These are phyloP conservation scores for Chaetophractus vellerosus DNA, from an alignment of 2,797 vertebrate genomes.

Conservation along the genomic window DNA sequence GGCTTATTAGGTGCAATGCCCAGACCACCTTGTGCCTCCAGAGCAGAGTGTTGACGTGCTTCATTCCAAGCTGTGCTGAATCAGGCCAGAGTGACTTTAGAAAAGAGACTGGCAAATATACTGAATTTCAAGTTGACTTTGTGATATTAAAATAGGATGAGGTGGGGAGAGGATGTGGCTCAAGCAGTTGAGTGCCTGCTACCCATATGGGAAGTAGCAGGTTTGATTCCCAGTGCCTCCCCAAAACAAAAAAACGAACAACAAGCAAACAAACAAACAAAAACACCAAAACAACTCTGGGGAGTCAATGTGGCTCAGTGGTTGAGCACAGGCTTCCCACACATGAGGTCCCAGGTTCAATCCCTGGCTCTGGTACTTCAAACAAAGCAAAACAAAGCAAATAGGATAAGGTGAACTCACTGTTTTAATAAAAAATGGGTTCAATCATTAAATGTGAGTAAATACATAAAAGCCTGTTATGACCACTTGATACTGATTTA, in stretches of 20 bases:
- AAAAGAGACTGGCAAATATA: background rate
- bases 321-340: too few species aligned
- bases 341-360: too few species aligned
- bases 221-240: too few species aligned
- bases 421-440: conserved; percentile 51
- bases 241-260: too few species aligned
- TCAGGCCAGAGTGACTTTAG: background rate
- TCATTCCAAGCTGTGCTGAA: background rate
- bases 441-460: background rate
- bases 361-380: too few species aligned
- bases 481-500: background rate
- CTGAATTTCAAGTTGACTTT: conserved; percentile 27
- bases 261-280: too few species aligned
- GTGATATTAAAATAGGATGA: background rate
- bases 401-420: background rate
- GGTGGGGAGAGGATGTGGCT: too few species aligned
- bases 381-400: background rate
- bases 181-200: too few species aligned
- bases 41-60: background rate
- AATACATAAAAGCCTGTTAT: background rate
- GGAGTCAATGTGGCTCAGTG: too few species aligned
- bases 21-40: background rate
- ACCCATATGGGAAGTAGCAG: too few species aligned
- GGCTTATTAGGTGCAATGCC: background rate
- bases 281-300: too few species aligned